phyloP scores from a whole-genome alignment of 2,113 vertebrate genomes.

The Athene noctua region DNA sequence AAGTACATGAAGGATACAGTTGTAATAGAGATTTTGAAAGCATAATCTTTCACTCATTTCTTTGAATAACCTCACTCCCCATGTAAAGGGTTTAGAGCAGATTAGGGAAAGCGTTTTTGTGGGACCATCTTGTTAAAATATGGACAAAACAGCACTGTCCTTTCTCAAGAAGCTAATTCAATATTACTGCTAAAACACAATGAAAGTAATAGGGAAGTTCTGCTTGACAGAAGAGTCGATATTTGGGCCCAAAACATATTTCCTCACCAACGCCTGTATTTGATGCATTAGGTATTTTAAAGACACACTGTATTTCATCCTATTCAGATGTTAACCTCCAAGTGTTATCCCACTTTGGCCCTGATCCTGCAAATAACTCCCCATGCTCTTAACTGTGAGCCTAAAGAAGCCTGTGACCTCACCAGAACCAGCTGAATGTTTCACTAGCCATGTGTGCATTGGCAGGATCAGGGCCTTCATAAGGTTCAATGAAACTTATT shows the following conservation, averaged over 20 bases:
- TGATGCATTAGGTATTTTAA: neutral
- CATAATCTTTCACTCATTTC: neutral
- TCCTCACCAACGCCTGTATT: neutral
- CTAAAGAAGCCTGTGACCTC: neutral
- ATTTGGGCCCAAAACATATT: neutral
- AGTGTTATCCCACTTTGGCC: neutral
- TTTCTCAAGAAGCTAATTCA: neutral
- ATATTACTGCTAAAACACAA: neutral
- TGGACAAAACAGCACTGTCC: neutral
- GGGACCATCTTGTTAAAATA: neutral
- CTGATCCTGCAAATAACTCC: neutral
- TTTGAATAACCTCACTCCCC: neutral
- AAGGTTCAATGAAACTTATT: constrained; percentile 40
- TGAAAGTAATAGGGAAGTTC: neutral
- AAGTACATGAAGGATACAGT: neutral
- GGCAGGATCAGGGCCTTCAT: constrained; percentile 3
- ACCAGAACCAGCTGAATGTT: neutral
- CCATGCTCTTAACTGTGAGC: neutral
- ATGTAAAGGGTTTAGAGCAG: neutral
- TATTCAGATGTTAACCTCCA: neutral
- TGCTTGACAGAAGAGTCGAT: neutral
- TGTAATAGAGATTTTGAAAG: neutral
- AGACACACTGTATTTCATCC: neutral
- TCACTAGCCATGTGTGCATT: neutral
- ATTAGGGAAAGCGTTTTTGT: neutral